These are phyloP conservation scores for Clamator glandarius DNA, from an alignment of 2,797 vertebrate species.

Conservation along the genomic window DNA sequence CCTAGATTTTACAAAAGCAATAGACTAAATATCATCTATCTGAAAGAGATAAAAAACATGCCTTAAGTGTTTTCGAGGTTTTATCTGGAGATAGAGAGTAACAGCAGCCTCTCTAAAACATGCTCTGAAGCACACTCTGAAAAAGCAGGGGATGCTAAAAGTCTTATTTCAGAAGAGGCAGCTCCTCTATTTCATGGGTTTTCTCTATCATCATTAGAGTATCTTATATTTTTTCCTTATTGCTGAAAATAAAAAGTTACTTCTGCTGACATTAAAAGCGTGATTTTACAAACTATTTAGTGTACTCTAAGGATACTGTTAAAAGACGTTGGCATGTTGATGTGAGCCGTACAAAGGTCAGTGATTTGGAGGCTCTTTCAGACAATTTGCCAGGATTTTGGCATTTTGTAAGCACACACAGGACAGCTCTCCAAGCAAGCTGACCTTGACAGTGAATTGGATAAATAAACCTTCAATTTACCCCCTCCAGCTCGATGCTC, in stretches of 20 bases:
- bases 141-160: not conserved
- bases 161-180: not conserved
- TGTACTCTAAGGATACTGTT: constrained; percentile 89
- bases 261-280: constrained; percentile 78
- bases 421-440: constrained; percentile 97
- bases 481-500: constrained; percentile 86
- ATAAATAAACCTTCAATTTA: constrained; percentile 99
- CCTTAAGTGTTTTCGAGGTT: not conserved
- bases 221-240: constrained; percentile 11
- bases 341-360: constrained; percentile 97
- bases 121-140: not conserved
- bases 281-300: constrained; percentile 90
- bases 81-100: not conserved
- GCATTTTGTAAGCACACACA: constrained; percentile 98
- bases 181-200: not conserved
- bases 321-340: constrained; percentile 92
- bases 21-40: not conserved
- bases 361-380: constrained; percentile 90
- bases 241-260: constrained; percentile 56
- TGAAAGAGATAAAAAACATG: not conserved
- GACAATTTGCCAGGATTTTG: constrained; percentile 98
- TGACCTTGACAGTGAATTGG: constrained; percentile 99
- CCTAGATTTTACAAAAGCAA: not conserved
- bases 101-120: not conserved
- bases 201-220: not conserved